phyloP scores from a whole-genome alignment of 2,113 vertebrate genomes.

The Gnathonemus longibarbis region DNA sequence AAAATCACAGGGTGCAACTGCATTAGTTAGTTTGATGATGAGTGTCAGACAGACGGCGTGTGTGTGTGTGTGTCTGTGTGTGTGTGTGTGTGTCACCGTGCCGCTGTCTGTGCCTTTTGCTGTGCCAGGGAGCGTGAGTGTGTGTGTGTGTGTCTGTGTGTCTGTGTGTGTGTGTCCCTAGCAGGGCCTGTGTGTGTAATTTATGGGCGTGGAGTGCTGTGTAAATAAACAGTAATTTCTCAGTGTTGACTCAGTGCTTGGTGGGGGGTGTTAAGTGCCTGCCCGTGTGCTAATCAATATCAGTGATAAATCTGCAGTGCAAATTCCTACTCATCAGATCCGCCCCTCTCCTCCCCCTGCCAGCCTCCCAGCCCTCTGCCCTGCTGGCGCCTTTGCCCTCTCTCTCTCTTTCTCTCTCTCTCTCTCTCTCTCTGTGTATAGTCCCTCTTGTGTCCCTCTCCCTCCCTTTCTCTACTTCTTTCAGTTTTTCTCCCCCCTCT shows the following conservation, averaged over 20 bases:
- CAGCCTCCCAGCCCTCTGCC: slow-evolving; percentile 16
- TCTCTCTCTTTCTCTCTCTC: slow-evolving; percentile 27
- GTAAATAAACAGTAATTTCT: slow-evolving; percentile 56
- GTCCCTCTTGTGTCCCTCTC: slow-evolving; percentile 4
- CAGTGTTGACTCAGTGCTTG: slow-evolving; percentile 60
- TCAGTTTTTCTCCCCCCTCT: not conserved
- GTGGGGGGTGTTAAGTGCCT: slow-evolving; percentile 26
- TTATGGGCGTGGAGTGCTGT: slow-evolving; percentile 47
- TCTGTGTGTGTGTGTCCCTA: not conserved
- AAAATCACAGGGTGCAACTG: not conserved
- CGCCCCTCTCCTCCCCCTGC: slow-evolving; percentile 28
- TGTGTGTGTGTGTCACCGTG: not conserved
- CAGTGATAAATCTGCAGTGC: slow-evolving; percentile 50
- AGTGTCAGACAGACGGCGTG: not conserved
- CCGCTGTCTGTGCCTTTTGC: not conserved
- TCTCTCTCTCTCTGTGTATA: slow-evolving; percentile 2
- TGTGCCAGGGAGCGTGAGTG: not conserved
- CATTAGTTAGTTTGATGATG: not conserved
- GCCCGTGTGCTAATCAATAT: slow-evolving; percentile 45
- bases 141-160: not conserved
- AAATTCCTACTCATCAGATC: slow-evolving; percentile 37
- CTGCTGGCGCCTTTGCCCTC: slow-evolving; percentile 26
- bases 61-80: not conserved
- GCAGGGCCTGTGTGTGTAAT: slow-evolving; percentile 32
- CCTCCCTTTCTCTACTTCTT: not conserved